Evolutionary conservation across 2,888 invertebrate species (phyloP).

Genomic region (Vesta saturnalis): DNA sequence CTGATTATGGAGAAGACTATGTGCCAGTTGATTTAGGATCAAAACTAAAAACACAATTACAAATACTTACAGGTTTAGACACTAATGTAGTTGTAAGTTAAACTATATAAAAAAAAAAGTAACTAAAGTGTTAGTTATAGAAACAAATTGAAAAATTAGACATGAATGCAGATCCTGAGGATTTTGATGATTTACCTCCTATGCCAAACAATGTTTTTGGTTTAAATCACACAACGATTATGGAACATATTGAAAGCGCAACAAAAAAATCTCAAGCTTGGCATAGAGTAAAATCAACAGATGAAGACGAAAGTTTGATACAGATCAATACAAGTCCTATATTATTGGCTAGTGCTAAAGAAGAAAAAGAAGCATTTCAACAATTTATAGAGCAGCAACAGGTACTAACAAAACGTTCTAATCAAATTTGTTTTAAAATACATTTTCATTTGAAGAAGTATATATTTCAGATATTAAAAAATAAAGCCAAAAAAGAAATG

Average conservation of each 20-base stretch:
- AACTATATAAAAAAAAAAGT: too few relatives aligned
- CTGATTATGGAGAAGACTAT: conserved; percentile 77
- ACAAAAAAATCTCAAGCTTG: conserved; percentile 54
- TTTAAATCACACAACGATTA: conserved; percentile 73
- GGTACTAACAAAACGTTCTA: too few relatives aligned
- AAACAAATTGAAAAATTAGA: conserved; percentile 49
- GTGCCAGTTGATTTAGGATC: conserved; percentile 61
- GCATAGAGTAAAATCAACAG: conserved; percentile 43
- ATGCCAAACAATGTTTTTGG: conserved; percentile 80
- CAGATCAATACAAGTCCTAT: conserved; percentile 50
- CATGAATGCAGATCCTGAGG: conserved; percentile 16
- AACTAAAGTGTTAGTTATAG: conserved; percentile 29
- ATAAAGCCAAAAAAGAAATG: conserved; percentile 45
- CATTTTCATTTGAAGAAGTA: too few relatives aligned
- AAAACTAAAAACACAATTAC: conserved; percentile 55
- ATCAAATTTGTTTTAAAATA: too few relatives aligned
- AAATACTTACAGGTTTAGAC: conserved; percentile 64
- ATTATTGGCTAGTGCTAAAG: conserved; percentile 48
- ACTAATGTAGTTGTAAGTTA: conserved; percentile 65
- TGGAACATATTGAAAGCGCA: conserved; percentile 60
- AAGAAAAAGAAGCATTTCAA: conserved; percentile 65
- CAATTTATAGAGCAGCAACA: conserved; percentile 67
- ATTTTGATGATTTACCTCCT: conserved; percentile 63
- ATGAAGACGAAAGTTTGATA: neutral
- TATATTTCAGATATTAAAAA: conserved; percentile 49